phyloP scores from a whole-genome alignment of 2,888 invertebrate species.

The Ganaspis brasiliensis region DNA sequence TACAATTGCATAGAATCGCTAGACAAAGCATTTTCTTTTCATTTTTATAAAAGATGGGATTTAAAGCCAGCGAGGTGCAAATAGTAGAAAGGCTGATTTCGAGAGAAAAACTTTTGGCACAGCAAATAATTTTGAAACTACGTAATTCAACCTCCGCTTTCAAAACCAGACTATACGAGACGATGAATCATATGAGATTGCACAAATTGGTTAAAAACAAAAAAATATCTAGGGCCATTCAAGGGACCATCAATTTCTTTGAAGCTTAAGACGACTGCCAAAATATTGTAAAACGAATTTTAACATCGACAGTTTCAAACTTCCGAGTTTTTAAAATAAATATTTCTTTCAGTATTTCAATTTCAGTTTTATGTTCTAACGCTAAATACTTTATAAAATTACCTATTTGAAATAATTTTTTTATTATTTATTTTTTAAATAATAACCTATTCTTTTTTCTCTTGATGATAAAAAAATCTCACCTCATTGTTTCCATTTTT shows the following conservation, averaged over 20 bases:
- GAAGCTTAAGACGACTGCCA: not conserved
- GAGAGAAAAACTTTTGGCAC: conserved; percentile 43
- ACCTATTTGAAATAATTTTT: no score
- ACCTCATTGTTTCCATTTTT: conserved; percentile 9
- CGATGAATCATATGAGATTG: conserved; percentile 36
- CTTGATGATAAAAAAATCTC: no score
- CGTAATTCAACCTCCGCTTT: conserved; percentile 43
- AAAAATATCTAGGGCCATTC: conserved; percentile 2
- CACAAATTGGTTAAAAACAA: conserved; percentile 6
- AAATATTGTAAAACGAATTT: conserved; percentile 1
- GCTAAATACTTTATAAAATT: no score
- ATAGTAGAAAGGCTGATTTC: conserved; percentile 22
- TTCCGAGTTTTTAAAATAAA: no score
- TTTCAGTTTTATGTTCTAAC: no score
- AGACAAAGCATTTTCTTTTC: conserved; percentile 6
- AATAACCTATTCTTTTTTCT: no score
- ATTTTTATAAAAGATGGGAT: not conserved
- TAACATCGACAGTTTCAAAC: no score
- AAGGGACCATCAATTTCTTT: conserved; percentile 1
- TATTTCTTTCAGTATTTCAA: no score
- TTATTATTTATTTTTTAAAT: no score
- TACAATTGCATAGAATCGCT: conserved; percentile 5
- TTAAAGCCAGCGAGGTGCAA: conserved; percentile 30
- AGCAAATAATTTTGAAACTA: conserved; percentile 31
- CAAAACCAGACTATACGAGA: conserved; percentile 38